Base-by-base conservation (phyloP, 2,888 invertebrate genomes). In the Unio pictorum region DNA sequence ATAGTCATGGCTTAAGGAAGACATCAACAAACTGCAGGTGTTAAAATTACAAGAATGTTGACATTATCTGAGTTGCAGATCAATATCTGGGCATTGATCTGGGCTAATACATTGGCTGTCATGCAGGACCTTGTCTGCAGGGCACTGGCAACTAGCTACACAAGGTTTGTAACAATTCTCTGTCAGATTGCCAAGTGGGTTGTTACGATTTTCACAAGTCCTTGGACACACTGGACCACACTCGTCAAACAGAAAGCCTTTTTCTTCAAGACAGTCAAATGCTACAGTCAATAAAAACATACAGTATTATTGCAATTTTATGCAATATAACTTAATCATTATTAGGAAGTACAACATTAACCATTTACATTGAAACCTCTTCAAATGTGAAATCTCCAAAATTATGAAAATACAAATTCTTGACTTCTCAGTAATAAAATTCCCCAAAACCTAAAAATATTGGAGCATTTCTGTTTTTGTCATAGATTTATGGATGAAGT, bases 201-300 rank as follows among this genome's bases (percentile, higher is more conserved):
- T 76, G 58, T 83, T 71, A 62, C 74, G 76, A 65, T 86, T 89
- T 58, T 86, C 86, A 79, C 89, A 89, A 1, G 89, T 88, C 56
- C 88, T 73, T 1, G 86, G 82, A 74, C 89, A 89, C 4, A 86
- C 84, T 26, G 89, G 88, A 8, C 89, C 89, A 80, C 89, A 89
- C 68, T 89, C 89, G 74, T 89, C 89, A 81, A 88, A 89, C 30
- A 89, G 76, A 63, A 89, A 85, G n/a, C 89, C 89, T 64, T 81
- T 82, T 18, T 82, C 81, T 61, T 74, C 76, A 58, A 85, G 83
- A 78, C 89, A 89, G n/a, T 80, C 76, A 61, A 88, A 83, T 20
- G 86, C 88, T 89, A 80, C 23, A 83, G 74, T 59, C 45, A 61
- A 70, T 61, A 64, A 54, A 26, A 61, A 34, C 18, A 55, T 0